Conservation (phyloP, 2,888 invertebrate species). For the Anticlea derivata region DNA sequence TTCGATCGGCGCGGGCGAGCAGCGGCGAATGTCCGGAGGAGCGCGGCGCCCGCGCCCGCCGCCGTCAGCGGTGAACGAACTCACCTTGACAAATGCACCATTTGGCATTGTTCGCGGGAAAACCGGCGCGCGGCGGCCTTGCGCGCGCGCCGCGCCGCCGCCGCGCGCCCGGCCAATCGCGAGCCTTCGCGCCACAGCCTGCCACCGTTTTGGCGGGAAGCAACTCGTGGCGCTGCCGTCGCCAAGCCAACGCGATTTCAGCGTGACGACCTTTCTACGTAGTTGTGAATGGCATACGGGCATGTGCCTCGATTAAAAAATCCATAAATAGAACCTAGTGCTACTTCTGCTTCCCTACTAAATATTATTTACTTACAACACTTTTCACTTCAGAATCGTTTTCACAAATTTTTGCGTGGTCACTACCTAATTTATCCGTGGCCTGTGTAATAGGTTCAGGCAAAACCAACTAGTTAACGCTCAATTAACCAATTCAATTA, state of each 20-base stretch:
- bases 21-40: conserved; percentile 60
- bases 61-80: conserved; percentile 83
- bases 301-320: conserved; percentile 39
- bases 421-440: too few species aligned
- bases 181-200: conserved; percentile 81
- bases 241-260: conserved; percentile 54
- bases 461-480: too few species aligned
- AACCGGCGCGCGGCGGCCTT: conserved; percentile 83
- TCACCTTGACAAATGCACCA: conserved; percentile 85
- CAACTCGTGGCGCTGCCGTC: conserved; percentile 52
- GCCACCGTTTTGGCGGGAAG: conserved; percentile 75
- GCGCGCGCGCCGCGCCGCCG: conserved; percentile 73
- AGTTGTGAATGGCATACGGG: conserved; percentile 59
- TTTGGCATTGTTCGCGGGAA: conserved; percentile 85
- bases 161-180: conserved; percentile 68
- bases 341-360: conserved; percentile 1
- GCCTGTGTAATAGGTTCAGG: too few species aligned
- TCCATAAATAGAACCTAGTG: neutral
- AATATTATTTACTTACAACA: conserved; percentile 10
- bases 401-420: too few species aligned
- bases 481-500: too few species aligned
- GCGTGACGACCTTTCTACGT: conserved; percentile 62
- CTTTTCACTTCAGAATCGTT: too few species aligned
- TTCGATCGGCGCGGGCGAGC: conserved; percentile 69
- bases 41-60: conserved; percentile 57